Evolutionary conservation across 2,113 vertebrate species (phyloP).

Genomic region (Rhynchomys soricoides): DNA sequence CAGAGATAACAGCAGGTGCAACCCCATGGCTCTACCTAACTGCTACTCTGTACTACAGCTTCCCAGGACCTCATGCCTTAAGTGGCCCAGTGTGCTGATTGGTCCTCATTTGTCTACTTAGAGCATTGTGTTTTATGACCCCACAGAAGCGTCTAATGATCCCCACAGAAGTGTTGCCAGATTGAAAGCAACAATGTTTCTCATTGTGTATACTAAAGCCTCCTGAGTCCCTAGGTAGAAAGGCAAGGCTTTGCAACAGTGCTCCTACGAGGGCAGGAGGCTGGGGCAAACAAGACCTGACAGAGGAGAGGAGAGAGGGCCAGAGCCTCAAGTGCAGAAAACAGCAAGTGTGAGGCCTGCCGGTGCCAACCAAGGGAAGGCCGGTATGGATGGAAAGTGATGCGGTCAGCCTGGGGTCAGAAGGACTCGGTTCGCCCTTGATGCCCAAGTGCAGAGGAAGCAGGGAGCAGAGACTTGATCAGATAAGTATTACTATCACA

Average conservation of each 20-base stretch:
- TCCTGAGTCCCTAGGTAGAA: rapidly evolving
- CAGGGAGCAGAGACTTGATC: neutral
- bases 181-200: neutral
- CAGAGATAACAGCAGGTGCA: neutral
- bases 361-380: neutral
- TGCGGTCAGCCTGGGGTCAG: neutral
- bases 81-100: neutral
- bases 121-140: neutral
- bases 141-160: neutral
- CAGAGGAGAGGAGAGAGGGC: neutral
- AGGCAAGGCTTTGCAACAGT: rapidly evolving
- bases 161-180: too few relatives aligned
- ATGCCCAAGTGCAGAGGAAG: neutral
- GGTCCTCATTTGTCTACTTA: neutral
- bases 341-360: neutral
- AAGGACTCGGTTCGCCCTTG: neutral
- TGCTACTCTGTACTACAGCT: neutral
- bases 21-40: neutral
- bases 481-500: neutral
- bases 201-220: too few relatives aligned
- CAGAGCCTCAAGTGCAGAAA: too few relatives aligned
- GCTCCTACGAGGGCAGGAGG: neutral
- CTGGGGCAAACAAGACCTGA: neutral
- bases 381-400: neutral
- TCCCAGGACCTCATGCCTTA: neutral